Conservation (phyloP, 64 coral and sea anemone species). For the Pocillopora verrucosa region DNA sequence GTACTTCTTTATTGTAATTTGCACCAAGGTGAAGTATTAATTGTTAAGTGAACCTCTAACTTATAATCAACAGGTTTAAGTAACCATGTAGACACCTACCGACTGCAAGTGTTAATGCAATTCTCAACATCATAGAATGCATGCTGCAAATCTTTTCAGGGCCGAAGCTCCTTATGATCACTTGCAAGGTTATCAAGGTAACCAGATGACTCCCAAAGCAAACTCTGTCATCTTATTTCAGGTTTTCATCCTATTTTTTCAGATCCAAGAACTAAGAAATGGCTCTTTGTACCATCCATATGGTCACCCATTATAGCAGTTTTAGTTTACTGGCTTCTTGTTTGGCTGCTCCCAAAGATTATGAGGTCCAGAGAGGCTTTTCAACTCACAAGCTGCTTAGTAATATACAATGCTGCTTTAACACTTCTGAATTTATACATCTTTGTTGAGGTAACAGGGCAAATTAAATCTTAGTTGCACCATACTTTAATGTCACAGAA, state of each 20-base stretch:
- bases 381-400: conserved; percentile 42
- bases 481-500: not conserved
- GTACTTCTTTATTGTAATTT: too few relatives aligned
- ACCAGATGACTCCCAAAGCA: too few relatives aligned
- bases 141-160: too few relatives aligned
- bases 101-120: too few relatives aligned
- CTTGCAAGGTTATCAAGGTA: too few relatives aligned
- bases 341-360: conserved; percentile 53
- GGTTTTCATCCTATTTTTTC: not conserved
- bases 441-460: conserved; percentile 55
- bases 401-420: conserved; percentile 69
- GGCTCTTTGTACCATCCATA: conserved; percentile 65
- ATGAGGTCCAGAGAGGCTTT: conserved; percentile 73
- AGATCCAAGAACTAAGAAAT: conserved; percentile 73
- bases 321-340: conserved; percentile 40
- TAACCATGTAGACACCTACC: too few relatives aligned
- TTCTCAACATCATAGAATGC: too few relatives aligned
- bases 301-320: conserved; percentile 11
- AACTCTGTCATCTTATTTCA: not conserved
- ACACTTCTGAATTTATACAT: conserved; percentile 77
- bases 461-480: not conserved
- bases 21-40: too few relatives aligned
- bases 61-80: too few relatives aligned
- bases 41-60: too few relatives aligned
- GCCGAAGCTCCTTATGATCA: too few relatives aligned